Evolutionary conservation across 2,888 invertebrate genomes (phyloP).

Genomic region (Carcina quercana): DNA sequence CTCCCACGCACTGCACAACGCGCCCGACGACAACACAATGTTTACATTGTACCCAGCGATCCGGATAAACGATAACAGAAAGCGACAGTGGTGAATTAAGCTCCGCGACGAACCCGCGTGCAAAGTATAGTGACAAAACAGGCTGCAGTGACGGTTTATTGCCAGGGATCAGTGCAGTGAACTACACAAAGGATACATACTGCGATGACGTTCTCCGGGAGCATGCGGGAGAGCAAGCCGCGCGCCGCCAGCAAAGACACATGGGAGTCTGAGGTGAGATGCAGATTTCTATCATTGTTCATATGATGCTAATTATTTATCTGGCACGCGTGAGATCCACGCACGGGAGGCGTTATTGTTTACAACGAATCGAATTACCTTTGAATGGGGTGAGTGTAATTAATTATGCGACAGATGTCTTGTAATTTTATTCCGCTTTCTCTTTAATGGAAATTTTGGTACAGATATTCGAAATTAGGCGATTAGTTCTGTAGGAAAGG

Average conservation of each 20-base stretch:
- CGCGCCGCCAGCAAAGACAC: constrained; percentile 55
- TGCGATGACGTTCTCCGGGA: constrained; percentile 62
- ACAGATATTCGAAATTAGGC: too few species aligned
- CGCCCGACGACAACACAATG: constrained; percentile 38
- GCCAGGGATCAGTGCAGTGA: constrained; percentile 44
- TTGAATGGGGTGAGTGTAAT: constrained; percentile 34
- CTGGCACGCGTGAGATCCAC: constrained; percentile 36
- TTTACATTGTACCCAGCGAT: constrained; percentile 35
- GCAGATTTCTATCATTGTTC: constrained; percentile 29
- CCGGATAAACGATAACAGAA: constrained; percentile 49
- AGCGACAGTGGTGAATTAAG: constrained; percentile 54
- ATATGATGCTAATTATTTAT: constrained; percentile 22
- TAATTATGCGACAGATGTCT: constrained; percentile 39
- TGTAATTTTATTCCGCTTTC: constrained; percentile 17
- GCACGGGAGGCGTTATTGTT: constrained; percentile 31
- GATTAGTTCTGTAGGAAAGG: too few species aligned
- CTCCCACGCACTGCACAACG: constrained; percentile 15
- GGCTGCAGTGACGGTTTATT: too few species aligned
- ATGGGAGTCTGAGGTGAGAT: constrained; percentile 67
- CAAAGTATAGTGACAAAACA: constrained; percentile 20
- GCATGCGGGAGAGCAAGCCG: constrained; percentile 64
- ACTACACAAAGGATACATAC: constrained; percentile 44
- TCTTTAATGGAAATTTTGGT: too few species aligned
- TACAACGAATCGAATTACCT: constrained; percentile 36
- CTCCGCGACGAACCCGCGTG: constrained; percentile 27